These are phyloP conservation scores for Onychomys arenicola DNA, from an alignment of 2,797 vertebrate genomes.

Conservation along the genomic window DNA sequence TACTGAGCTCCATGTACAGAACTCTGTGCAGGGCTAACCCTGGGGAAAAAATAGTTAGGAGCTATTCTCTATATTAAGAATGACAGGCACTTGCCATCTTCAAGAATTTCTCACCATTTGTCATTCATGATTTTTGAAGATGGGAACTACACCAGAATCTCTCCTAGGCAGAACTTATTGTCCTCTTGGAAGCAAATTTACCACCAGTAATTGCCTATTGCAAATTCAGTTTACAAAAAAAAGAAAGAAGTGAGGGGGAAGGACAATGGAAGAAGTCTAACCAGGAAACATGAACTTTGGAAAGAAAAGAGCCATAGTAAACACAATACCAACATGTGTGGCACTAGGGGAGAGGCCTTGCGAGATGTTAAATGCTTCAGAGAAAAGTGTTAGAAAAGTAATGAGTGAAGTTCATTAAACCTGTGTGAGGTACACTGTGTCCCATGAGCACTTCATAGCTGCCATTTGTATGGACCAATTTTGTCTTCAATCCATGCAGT, in stretches of 20 bases:
- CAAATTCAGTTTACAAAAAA: background rate
- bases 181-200: background rate
- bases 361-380: background rate
- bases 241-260: too few relatives aligned
- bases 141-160: background rate
- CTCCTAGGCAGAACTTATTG: background rate
- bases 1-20: background rate
- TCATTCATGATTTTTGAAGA: background rate
- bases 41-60: background rate
- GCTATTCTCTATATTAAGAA: background rate
- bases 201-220: background rate
- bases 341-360: background rate
- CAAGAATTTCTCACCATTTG: background rate
- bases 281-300: background rate
- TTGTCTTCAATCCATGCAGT: background rate
- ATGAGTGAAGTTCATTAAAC: background rate
- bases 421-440: background rate
- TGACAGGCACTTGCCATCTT: background rate
- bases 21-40: background rate
- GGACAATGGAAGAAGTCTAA: background rate
- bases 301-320: background rate
- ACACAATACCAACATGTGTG: background rate
- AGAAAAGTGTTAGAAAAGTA: background rate
- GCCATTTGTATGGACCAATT: background rate
- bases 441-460: background rate